Percentiles rank a stretch among this genome's conserved stretches.
Evolutionary conservation across 2,113 vertebrate genomes (phyloP).

Genomic region (Hylia prasina): DNA sequence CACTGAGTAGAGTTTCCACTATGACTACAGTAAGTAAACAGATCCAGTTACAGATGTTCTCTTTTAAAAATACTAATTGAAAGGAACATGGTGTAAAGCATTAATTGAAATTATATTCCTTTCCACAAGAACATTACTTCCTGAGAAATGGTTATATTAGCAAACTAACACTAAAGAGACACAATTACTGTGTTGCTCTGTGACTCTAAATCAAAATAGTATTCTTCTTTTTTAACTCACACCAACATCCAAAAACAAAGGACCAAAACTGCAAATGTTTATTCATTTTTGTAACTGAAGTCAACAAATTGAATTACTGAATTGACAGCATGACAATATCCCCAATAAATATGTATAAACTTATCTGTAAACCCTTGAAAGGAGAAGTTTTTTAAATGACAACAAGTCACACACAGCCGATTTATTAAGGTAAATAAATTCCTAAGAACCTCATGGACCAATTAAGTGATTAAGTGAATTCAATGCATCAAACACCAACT

Average conservation of each 20-base stretch:
- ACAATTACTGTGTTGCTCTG: background rate
- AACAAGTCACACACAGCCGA: background rate
- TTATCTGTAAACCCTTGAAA: background rate
- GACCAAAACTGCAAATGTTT: background rate
- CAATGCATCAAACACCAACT: background rate
- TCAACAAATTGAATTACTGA: background rate
- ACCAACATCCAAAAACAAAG: background rate
- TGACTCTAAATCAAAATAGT: background rate
- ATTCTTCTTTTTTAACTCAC: background rate
- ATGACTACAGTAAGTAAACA: background rate
- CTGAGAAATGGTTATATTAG: background rate
- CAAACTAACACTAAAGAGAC: background rate
- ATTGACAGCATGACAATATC: background rate
- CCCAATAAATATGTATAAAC: background rate
- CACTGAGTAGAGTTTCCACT: background rate
- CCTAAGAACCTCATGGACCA: background rate
- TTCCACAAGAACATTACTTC: background rate
- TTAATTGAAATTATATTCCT: background rate
- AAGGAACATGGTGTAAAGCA: background rate
- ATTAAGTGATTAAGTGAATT: background rate
- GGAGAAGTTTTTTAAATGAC: background rate
- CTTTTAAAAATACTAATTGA: background rate
- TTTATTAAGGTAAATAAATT: constrained; percentile 8
- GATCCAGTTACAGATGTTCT: background rate
- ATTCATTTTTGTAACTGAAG: background rate